These are phyloP conservation scores for Nesidiocoris tenuis DNA, from an alignment of 2,888 invertebrate species.

Conservation along the genomic window DNA sequence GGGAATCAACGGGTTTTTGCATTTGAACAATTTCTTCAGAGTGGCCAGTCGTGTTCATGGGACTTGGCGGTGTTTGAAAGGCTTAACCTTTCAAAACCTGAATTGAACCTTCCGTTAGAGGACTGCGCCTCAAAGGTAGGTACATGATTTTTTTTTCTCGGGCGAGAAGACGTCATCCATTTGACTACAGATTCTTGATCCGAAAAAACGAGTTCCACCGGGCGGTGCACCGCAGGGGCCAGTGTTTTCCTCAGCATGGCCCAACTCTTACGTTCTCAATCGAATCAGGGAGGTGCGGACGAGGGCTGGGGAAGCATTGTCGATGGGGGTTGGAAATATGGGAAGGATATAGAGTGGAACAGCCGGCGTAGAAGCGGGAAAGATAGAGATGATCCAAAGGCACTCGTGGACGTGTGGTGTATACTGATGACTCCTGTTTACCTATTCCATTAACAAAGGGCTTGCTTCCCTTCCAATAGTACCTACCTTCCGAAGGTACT, in stretches of 20 bases:
- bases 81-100: too few relatives aligned
- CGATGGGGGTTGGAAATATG: not conserved
- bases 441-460: constrained; percentile 44
- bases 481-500: not conserved
- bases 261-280: constrained; percentile 34
- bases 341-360: not conserved
- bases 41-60: too few relatives aligned
- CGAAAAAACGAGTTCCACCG: too few relatives aligned
- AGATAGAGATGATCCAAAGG: constrained; percentile 37
- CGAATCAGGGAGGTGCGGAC: constrained; percentile 30
- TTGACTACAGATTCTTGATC: too few relatives aligned
- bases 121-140: too few relatives aligned
- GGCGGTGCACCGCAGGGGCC: too few relatives aligned
- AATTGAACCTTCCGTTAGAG: too few relatives aligned
- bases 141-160: too few relatives aligned
- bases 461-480: constrained; percentile 25
- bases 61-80: too few relatives aligned
- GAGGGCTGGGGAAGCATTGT: not conserved
- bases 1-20: too few relatives aligned
- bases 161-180: too few relatives aligned
- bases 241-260: constrained; percentile 10
- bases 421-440: constrained; percentile 42
- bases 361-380: not conserved
- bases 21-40: too few relatives aligned
- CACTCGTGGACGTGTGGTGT: constrained; percentile 35